Conservation (phyloP, 2,888 invertebrate species). For the Synergus itoensis region DNA sequence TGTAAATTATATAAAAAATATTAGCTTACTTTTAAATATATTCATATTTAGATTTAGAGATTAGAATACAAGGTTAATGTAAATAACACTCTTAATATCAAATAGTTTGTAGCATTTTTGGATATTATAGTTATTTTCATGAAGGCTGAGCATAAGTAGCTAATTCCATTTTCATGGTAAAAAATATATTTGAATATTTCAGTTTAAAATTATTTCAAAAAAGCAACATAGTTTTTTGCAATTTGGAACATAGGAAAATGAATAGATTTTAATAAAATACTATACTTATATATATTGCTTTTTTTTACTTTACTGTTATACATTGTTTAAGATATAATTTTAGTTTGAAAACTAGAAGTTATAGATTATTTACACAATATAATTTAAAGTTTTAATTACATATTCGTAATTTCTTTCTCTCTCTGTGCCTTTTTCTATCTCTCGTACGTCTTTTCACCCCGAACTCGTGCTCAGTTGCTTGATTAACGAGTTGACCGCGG, state of each 20-base stretch:
- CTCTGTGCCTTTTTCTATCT: constrained; percentile 77
- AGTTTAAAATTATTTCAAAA: no score
- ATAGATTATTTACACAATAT: constrained; percentile 40
- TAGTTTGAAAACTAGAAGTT: background rate
- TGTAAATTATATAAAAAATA: background rate
- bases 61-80: background rate
- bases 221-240: no score
- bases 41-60: background rate
- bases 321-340: no score
- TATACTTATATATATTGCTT: no score
- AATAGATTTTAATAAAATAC: background rate
- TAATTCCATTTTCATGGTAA: background rate
- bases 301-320: no score
- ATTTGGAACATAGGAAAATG: no score
- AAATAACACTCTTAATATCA: background rate
- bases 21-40: background rate
- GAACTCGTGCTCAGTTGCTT: constrained; percentile 85
- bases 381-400: constrained; percentile 50
- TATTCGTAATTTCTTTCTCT: constrained; percentile 75
- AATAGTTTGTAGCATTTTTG: background rate
- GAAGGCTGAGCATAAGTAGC: background rate
- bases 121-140: background rate
- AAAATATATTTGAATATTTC: no score
- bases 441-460: constrained; percentile 75
- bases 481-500: constrained; percentile 89